phyloP scores from a whole-genome alignment of 1,140 invertebrate genomes.

The Nebria ingens region DNA sequence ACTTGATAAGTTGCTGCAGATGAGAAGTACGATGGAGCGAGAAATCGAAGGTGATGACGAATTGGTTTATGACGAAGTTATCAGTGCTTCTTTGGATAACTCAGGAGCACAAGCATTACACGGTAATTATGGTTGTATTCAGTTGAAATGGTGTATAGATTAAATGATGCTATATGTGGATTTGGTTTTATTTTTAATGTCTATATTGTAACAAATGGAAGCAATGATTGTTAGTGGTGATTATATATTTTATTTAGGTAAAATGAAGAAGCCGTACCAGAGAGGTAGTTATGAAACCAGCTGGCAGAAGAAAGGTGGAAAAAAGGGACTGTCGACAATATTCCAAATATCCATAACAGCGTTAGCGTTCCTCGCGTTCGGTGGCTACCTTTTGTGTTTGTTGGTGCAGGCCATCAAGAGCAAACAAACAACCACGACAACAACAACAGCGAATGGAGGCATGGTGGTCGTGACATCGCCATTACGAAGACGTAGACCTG shows the following conservation, averaged over 20 bases:
- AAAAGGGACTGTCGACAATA: slow-evolving; percentile 47
- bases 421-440: slow-evolving; percentile 29
- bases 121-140: no score
- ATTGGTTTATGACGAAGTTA: slow-evolving; percentile 11
- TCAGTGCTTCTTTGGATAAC: slow-evolving; percentile 6
- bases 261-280: slow-evolving; percentile 12
- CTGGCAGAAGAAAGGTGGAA: slow-evolving; percentile 40
- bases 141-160: no score
- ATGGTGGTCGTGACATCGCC: not conserved
- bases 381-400: slow-evolving; percentile 62
- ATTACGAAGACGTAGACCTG: slow-evolving; percentile 32
- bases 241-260: not conserved
- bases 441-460: slow-evolving; percentile 21
- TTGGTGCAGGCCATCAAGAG: slow-evolving; percentile 57
- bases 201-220: no score
- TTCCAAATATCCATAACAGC: slow-evolving; percentile 63
- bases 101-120: slow-evolving; percentile 23
- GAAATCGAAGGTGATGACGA: no score
- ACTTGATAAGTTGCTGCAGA: slow-evolving; percentile 37
- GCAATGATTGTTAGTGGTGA: no score
- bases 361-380: slow-evolving; percentile 65
- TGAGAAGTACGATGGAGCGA: slow-evolving; percentile 32
- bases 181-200: no score
- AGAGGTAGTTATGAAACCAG: slow-evolving; percentile 30
- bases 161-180: no score